Evolutionary conservation across 2,113 vertebrate species (phyloP), one percentile per base, ranked within the genome.

Genomic region (Cavia aperea): DNA sequence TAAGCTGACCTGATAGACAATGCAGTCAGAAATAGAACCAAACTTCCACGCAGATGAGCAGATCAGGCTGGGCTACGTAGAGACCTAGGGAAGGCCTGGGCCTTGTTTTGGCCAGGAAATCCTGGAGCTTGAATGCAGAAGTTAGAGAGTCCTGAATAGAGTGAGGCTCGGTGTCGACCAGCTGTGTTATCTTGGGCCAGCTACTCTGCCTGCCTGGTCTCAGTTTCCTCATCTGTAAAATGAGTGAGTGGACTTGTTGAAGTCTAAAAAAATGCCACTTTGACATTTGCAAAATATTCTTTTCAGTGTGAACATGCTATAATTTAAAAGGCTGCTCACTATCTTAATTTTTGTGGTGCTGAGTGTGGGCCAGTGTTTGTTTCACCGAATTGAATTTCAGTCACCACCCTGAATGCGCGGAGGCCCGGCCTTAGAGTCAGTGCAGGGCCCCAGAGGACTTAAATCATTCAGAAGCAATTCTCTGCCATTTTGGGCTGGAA

Each of bases 181-280:
- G 75, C 62, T 90, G 0, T 60, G 77, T 73, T 39, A 72, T 81
- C 66, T 84, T 70, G 70, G 75, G 46, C n/a, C 77, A 83, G 36
- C n/a, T 4, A 0, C 11, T 13, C 5, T 4, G 16, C 10, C 13
- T 81, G 26, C 51, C 78, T 65, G 26, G 36, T 54, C 77, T 88
- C 65, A 65, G 75, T 77, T 95, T 89, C 60, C 70, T 86, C 83
- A 31, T 73, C 26, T 91, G 62, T 84, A 54, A 92, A 82, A 87
- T 78, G 81, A 68, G 65, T 56, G 1, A 15, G 4, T n/a, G 49
- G 43, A 70, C 39, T 65, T 91, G n/a, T 33, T 88, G 33, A 90
- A 81, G 86, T 94, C 63, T 75, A 73, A 54, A 54, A 54, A 54
- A 54, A 54, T 54, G 51, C 8, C 46, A 43, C 43, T 66, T 81